Conservation (phyloP, 2,888 invertebrate genomes). For the Papilio elwesi region DNA sequence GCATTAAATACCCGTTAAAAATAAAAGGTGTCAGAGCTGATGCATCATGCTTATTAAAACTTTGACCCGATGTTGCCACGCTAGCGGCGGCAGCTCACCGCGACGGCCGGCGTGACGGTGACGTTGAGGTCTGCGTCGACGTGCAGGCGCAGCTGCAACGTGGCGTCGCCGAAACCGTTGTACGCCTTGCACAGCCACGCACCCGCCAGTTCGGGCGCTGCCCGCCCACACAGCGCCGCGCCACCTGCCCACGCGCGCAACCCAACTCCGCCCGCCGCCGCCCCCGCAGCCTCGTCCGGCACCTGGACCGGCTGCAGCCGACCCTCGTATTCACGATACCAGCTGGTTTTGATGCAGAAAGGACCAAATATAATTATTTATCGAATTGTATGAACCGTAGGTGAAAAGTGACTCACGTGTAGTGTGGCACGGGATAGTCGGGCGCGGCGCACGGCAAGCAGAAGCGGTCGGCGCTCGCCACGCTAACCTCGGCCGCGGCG, state of each 20-base stretch:
- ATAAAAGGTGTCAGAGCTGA: too few species aligned
- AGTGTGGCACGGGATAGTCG: conserved; percentile 86
- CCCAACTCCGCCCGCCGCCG: conserved; percentile 59
- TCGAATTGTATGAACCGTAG: background rate
- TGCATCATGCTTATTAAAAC: too few species aligned
- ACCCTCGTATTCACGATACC: conserved; percentile 83
- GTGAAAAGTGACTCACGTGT: conserved; percentile 72
- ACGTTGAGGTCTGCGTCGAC: conserved; percentile 86
- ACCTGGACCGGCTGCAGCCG: conserved; percentile 69
- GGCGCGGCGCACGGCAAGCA: conserved; percentile 87
- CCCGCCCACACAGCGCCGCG: conserved; percentile 87
- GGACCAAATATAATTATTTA: too few species aligned
- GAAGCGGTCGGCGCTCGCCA: conserved; percentile 82
- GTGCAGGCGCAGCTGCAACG: conserved; percentile 84
- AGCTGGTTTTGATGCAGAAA: conserved; percentile 58
- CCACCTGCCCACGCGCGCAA: conserved; percentile 88
- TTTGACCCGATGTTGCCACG: too few species aligned
- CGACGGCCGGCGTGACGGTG: conserved; percentile 82
- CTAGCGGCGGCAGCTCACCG: conserved; percentile 71
- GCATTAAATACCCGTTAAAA: too few species aligned
- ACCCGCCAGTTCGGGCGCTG: conserved; percentile 85
- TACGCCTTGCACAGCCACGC: conserved; percentile 88
- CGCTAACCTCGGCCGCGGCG: conserved; percentile 79
- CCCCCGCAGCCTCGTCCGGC: conserved; percentile 56
- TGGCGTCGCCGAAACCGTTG: conserved; percentile 87